Evolutionary conservation across 2,888 invertebrate genomes (phyloP), one percentile per base, ranked within the genome.

Genomic region (Norana najaformis): DNA sequence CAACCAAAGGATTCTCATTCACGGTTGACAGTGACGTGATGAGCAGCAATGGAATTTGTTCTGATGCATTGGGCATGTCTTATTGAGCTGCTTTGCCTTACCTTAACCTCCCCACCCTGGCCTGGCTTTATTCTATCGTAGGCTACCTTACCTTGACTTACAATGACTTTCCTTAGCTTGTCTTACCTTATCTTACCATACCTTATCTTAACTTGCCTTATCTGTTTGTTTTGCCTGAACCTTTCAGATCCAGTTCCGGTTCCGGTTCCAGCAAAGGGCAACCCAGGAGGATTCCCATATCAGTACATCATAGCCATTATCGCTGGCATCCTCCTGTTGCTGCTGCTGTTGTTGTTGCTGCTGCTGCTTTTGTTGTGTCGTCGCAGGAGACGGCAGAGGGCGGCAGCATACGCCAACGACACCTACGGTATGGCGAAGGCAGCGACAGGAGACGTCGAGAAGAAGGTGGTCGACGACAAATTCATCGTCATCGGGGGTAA

Each of bases 271-370:
- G n/a, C n/a, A 8, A 69, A 69, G 30, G 13, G 30, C 30, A n/a
- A n/a, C 30, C 37, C 36, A 36, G 30, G 23, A 23, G 85, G 85
- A 85, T 36, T 85, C 14, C n/a, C 35, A 37, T 85, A 36, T 85
- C 85, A 34, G 18, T 85, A 13, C 85, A 85, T 85, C 30, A 85
- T 85, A 20, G 85, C 85, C 85, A 85, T 85, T 20, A 16, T 85
- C 85, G 36, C 11, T 36, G 85, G 85, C 14, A 13, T 85, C 85
- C 85, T 85, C 20, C 85, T 85, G 53, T 23, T 53, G 53, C 53
- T 53, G 85, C 36, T 85, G 36, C 37, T 85, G 36, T 16, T 85
- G 35, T 23, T 85, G 85, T 18, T 85, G 85, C 18, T 85, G 85
- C 11, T 85, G 85, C 23, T 85, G 35, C 36, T 85, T 3, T 30